Evolutionary conservation across 1,140 invertebrate species (phyloP).

Genomic region (Sinonovacula constricta): DNA sequence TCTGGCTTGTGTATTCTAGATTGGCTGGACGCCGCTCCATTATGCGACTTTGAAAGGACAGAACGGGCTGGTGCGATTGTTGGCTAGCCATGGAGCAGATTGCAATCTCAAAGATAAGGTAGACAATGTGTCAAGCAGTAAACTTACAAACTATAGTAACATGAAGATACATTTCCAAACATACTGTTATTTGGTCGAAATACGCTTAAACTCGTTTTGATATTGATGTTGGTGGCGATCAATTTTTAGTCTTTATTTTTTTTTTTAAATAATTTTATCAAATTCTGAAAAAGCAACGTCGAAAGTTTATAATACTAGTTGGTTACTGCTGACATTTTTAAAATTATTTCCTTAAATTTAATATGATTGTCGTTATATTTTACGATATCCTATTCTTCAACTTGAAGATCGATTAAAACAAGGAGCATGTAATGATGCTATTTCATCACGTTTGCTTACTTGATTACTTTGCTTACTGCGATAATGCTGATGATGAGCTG

Average conservation of each 20-base stretch:
- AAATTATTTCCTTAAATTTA: too few species aligned
- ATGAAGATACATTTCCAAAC: neutral
- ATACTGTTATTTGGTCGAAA: neutral
- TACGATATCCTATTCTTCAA: too few species aligned
- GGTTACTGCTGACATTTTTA: too few species aligned
- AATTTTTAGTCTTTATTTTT: neutral
- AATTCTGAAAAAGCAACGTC: neutral
- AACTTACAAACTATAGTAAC: neutral
- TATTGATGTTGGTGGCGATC: too few species aligned
- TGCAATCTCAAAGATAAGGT: constrained; percentile 8
- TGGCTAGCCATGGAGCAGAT: constrained; percentile 13
- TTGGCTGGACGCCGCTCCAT: constrained; percentile 25
- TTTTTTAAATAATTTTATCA: neutral
- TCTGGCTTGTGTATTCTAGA: too few species aligned
- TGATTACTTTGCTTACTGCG: too few species aligned
- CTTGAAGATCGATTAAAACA: too few species aligned
- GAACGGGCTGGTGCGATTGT: neutral
- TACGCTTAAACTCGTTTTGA: neutral
- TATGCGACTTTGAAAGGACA: constrained; percentile 27
- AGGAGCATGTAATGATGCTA: too few species aligned
- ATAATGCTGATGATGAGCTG: too few species aligned
- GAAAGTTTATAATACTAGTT: too few species aligned
- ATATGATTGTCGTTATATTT: too few species aligned
- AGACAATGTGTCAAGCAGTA: neutral
- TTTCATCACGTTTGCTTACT: too few species aligned